Evolutionary conservation across 1,140 invertebrate species (phyloP), one percentile per base, ranked within the genome.

Genomic region (Plodia interpunctella): DNA sequence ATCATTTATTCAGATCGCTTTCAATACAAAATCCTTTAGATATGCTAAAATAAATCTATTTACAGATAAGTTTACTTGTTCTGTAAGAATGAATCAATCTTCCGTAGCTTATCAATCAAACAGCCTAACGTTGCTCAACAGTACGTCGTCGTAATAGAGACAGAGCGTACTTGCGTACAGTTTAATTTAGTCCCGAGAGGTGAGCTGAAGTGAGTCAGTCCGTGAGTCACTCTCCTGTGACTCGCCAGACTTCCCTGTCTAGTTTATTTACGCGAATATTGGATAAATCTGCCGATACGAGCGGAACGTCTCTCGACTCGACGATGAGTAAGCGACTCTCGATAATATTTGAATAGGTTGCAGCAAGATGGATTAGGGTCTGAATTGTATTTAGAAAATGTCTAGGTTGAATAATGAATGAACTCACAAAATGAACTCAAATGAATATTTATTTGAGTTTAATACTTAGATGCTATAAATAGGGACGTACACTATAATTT

Each of bases 291-390:
- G 44, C 49, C 49, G 64, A 67, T 60, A 70, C 60, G 57, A 59
- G 53, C 58, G 65, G 71, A 62, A 72, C 65, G 60, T 69, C 68
- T 73, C 72, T 72, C 76, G 73, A 76, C 72, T 72, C 76, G 73
- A 76, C 68, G 56, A 66, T 76, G 73, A 78, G 73, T 78, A 76
- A 80, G 65, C 69, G 55, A 20, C 51, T 53, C 51, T 21, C 38
- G 13, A 44, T 3, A 44, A 44, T 44, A 9, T 4, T 44, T 44
- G 38, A 44, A 44, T 15, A 44, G n/a, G 11, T 32, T 25, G 10
- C 38, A 44, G 38, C 1, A 25, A 25, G 9, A 11, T 9, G 8
- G 32, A 11, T 35, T 35, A 35, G 8, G 1, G 8, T 35, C 32
- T 35, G 13, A 5, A 35, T 11, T 35, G 32, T 35, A 5, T 35